Conservation (phyloP, 1,140 invertebrate species). For the Ceratina japonica region DNA sequence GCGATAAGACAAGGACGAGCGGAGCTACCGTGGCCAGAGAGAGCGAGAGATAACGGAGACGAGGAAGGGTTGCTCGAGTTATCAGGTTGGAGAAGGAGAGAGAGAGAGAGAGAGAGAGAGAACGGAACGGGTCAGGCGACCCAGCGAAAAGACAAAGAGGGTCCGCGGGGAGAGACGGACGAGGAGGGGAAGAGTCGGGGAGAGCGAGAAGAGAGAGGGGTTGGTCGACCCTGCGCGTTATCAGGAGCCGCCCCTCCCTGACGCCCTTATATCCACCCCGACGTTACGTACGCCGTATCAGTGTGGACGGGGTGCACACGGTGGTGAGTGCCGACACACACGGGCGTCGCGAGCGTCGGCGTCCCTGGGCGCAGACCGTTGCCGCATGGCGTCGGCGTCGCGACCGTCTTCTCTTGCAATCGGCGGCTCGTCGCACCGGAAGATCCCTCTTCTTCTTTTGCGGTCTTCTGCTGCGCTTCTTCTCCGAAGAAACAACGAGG, state of each 20-base stretch:
- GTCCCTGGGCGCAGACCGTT: constrained; percentile 68
- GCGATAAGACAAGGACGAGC: constrained; percentile 4
- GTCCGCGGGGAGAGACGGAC: background rate
- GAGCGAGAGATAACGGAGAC: background rate
- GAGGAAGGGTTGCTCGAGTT: background rate
- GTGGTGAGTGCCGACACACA: constrained; percentile 49
- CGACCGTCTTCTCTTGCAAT: constrained; percentile 49
- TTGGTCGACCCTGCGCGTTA: constrained; percentile 76
- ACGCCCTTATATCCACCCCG: constrained; percentile 56
- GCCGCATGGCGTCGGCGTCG: constrained; percentile 73
- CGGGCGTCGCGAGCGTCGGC: constrained; percentile 13
- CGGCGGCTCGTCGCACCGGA: constrained; percentile 38
- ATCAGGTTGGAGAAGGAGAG: constrained; percentile 3
- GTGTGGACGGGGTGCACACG: constrained; percentile 46
- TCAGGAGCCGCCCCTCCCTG: constrained; percentile 69
- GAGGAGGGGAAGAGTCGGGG: constrained; percentile 30
- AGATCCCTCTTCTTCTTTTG: constrained; percentile 42
- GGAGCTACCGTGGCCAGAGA: background rate
- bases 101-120: constrained; percentile 13
- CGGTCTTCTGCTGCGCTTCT: constrained; percentile 18
- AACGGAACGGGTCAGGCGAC: background rate
- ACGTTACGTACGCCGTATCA: constrained; percentile 56
- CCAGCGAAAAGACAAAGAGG: no score
- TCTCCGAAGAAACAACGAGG: constrained; percentile 20
- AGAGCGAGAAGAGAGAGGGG: constrained; percentile 61